Percentiles rank a stretch among this genome's conserved stretches.
Conservation (phyloP, 2,888 invertebrate genomes). For the Coronaproctus castanopsis region DNA sequence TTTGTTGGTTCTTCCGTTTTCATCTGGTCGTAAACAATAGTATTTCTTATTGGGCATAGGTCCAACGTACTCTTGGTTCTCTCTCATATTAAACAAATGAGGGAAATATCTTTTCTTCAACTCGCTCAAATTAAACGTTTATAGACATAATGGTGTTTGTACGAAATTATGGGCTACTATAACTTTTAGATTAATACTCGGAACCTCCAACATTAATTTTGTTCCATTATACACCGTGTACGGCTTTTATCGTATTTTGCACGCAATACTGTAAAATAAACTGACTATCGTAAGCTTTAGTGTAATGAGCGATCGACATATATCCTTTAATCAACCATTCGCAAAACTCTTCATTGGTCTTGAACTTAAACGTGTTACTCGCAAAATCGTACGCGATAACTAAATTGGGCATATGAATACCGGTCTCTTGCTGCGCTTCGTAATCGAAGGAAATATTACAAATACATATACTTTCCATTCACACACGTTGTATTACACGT, state of each 20-base stretch:
- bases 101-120: conserved; percentile 21
- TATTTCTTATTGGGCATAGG: conserved; percentile 16
- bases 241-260: conserved; percentile 11
- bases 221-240: conserved; percentile 18
- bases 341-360: too few species aligned
- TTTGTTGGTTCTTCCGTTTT: too few species aligned
- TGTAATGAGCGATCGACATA: conserved; percentile 15
- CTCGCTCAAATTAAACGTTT: conserved; percentile 20
- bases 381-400: conserved; percentile 16
- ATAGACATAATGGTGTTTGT: conserved; percentile 20
- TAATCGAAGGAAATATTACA: conserved; percentile 15
- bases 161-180: conserved; percentile 21
- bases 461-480: too few species aligned
- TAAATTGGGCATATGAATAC: conserved; percentile 14
- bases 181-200: conserved; percentile 12
- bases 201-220: conserved; percentile 14
- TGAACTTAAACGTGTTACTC: conserved; percentile 13
- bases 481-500: too few species aligned
- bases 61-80: conserved; percentile 20
- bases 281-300: conserved; percentile 13
- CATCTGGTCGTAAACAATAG: conserved; percentile 19
- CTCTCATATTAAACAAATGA: conserved; percentile 18
- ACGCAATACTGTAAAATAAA: conserved; percentile 14
- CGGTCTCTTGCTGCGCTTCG: conserved; percentile 15
- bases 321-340: conserved; percentile 16